A percentile compares a stretch with the other conserved stretches of the same genome.
These are phyloP conservation scores for Eupithecia dodoneata DNA, from an alignment of 2,888 invertebrate species.

Conservation along the genomic window DNA sequence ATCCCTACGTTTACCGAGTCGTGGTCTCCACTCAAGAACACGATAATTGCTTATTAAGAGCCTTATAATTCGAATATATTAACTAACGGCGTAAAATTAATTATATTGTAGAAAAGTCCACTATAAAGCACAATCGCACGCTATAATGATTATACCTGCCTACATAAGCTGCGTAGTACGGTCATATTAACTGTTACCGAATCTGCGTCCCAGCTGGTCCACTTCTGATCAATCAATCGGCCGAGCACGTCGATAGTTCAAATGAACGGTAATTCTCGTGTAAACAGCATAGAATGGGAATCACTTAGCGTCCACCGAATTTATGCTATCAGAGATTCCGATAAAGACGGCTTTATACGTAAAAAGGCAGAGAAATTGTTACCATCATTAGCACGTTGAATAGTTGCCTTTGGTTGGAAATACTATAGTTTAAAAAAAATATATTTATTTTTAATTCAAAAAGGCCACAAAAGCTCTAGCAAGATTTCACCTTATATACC, in stretches of 20 bases:
- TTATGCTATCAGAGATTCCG: slow-evolving; percentile 55
- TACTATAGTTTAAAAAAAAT: not conserved
- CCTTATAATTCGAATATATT: not conserved
- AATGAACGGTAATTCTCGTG: slow-evolving; percentile 66
- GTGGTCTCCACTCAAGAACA: too few species aligned
- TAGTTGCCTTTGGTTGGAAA: not conserved
- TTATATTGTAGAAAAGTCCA: too few species aligned
- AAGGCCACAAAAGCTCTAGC: not conserved
- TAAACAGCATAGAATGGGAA: slow-evolving; percentile 64
- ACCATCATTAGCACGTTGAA: slow-evolving; percentile 24
- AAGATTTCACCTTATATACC: not conserved
- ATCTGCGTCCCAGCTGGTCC: slow-evolving; percentile 20
- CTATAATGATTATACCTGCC: not conserved
- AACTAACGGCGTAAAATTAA: not conserved
- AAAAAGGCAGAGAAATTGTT: slow-evolving; percentile 45
- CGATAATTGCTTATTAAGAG: too few species aligned
- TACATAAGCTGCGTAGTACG: not conserved
- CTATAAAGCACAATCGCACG: not conserved
- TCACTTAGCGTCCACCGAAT: slow-evolving; percentile 60
- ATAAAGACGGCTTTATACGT: slow-evolving; percentile 50
- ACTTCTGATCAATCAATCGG: slow-evolving; percentile 58
- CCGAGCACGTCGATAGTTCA: slow-evolving; percentile 51
- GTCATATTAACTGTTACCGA: not conserved
- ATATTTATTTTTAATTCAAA: not conserved
- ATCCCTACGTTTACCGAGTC: too few species aligned